Percentiles rank a stretch among this genome's conserved stretches.
These are phyloP conservation scores for Corvus hawaiiensis DNA, from an alignment of 2,113 vertebrate genomes.

Conservation along the genomic window DNA sequence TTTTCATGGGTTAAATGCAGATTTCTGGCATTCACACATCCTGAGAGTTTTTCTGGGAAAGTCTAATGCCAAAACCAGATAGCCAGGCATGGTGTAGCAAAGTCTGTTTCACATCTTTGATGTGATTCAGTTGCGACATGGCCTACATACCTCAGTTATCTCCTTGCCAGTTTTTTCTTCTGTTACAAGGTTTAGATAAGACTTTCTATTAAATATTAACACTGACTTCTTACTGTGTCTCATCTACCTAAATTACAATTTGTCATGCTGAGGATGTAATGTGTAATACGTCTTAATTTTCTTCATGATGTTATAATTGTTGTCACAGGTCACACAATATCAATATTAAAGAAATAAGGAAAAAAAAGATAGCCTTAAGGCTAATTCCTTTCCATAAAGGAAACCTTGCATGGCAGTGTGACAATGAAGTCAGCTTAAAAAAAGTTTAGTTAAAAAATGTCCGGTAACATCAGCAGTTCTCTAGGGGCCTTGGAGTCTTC, in stretches of 20 bases:
- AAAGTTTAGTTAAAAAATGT: not conserved
- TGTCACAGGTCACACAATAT: not conserved
- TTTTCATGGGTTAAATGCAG: not conserved
- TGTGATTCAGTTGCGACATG: not conserved
- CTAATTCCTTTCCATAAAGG: not conserved
- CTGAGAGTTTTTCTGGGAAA: not conserved
- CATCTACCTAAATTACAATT: not conserved
- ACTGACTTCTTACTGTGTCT: not conserved
- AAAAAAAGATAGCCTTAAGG: not conserved
- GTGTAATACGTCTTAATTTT: not conserved
- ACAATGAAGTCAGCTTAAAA: not conserved
- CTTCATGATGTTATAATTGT: not conserved
- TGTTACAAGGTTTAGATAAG: not conserved
- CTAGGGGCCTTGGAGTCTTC: not conserved
- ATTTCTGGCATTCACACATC: not conserved
- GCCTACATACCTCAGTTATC: not conserved
- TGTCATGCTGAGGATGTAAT: not conserved
- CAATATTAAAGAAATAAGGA: not conserved
- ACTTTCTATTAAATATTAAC: not conserved
- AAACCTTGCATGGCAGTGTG: not conserved
- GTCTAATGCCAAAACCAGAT: not conserved
- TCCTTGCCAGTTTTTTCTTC: not conserved
- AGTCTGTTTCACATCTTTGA: not conserved
- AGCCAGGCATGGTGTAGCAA: not conserved
- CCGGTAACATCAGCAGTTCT: not conserved